phyloP scores from a whole-genome alignment of 2,888 invertebrate species.

The Drosophila meridiana region DNA sequence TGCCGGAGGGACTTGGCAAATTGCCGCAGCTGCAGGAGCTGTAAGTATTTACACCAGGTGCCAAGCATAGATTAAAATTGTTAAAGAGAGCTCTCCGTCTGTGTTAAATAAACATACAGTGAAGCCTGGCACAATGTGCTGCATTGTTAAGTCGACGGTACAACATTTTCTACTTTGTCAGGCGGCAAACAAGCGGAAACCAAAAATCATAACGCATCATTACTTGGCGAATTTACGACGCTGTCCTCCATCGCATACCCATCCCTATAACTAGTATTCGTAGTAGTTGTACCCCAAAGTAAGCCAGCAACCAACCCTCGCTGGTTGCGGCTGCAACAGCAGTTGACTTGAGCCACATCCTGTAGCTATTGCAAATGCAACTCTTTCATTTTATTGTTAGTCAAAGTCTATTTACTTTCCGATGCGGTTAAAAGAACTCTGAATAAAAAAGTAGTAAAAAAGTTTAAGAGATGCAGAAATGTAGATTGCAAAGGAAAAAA shows the following conservation, averaged over 20 bases:
- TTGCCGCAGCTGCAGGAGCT: conserved; percentile 92
- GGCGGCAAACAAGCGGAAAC: conserved; percentile 73
- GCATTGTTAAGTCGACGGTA: conserved; percentile 52
- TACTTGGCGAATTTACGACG: conserved; percentile 80
- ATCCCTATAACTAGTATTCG: not conserved
- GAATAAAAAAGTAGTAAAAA: not conserved
- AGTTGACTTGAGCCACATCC: conserved; percentile 56
- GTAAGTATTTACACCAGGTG: conserved; percentile 88
- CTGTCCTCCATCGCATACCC: conserved; percentile 1
- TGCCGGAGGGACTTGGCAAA: conserved; percentile 91
- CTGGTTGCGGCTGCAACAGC: not conserved
- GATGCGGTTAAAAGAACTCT: not conserved
- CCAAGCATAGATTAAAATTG: conserved; percentile 41
- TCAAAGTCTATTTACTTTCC: conserved; percentile 13
- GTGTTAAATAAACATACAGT: conserved; percentile 2
- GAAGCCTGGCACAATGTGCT: conserved; percentile 10
- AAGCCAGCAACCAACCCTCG: not conserved
- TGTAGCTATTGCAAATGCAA: conserved; percentile 44
- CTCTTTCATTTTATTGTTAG: conserved; percentile 13
- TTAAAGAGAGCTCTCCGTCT: not conserved
- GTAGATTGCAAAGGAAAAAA: not conserved
- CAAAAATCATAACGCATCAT: conserved; percentile 82
- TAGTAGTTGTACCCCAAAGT: not conserved
- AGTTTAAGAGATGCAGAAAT: not conserved
- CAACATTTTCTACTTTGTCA: conserved; percentile 65